phyloP scores from a whole-genome alignment of 1,140 invertebrate species.

The Lucilia sericata region DNA sequence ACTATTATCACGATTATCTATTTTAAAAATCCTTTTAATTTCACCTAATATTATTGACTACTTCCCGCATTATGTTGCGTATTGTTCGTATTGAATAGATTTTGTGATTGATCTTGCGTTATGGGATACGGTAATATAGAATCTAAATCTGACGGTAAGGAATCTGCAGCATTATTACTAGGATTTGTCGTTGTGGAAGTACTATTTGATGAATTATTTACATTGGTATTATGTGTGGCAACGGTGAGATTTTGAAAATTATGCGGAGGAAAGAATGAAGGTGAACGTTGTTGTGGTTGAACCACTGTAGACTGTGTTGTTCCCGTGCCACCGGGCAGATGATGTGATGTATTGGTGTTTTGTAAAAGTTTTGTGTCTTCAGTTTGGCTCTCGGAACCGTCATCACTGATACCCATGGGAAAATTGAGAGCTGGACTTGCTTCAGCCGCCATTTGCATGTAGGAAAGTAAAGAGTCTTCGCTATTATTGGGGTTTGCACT shows the following conservation, averaged over 20 bases:
- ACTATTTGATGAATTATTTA: neutral
- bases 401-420: slow-evolving; percentile 63
- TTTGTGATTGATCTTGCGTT: slow-evolving; percentile 63
- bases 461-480: slow-evolving; percentile 61
- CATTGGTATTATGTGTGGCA: neutral
- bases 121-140: slow-evolving; percentile 63
- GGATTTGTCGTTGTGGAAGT: neutral
- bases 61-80: slow-evolving; percentile 54
- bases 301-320: slow-evolving; percentile 51
- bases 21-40: neutral
- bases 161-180: slow-evolving; percentile 50
- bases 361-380: slow-evolving; percentile 58
- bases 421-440: slow-evolving; percentile 60
- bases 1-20: no score
- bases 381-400: slow-evolving; percentile 57
- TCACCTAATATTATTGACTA: slow-evolving; percentile 52
- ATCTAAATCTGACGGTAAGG: slow-evolving; percentile 62
- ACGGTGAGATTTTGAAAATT: slow-evolving; percentile 44
- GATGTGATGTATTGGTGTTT: neutral
- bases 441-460: slow-evolving; percentile 65
- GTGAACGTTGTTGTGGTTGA: slow-evolving; percentile 50
- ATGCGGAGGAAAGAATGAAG: slow-evolving; percentile 41
- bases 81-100: slow-evolving; percentile 55
- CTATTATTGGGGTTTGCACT: slow-evolving; percentile 48
- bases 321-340: neutral